These are phyloP conservation scores for Coilia nasus DNA, from an alignment of 2,797 vertebrate species.

Conservation along the genomic window DNA sequence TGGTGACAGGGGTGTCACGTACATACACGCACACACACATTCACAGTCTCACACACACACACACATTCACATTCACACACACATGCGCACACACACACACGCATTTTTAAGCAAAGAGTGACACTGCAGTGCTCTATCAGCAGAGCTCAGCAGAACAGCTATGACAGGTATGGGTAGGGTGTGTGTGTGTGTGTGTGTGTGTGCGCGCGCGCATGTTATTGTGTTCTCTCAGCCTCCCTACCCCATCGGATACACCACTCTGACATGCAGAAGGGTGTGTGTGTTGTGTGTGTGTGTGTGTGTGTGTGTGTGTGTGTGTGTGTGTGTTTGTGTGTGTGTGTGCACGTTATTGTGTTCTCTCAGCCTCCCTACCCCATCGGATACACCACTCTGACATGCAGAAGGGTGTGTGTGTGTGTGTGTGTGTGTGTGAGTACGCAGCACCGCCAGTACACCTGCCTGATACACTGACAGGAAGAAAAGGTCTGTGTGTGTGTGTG, in stretches of 20 bases:
- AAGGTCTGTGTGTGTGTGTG: too few relatives aligned
- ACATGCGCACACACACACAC: too few relatives aligned
- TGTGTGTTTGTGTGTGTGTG: constrained; percentile 7
- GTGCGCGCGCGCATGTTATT: background rate
- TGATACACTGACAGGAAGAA: too few relatives aligned
- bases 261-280: too few relatives aligned
- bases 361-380: background rate
- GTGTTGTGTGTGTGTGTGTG: background rate
- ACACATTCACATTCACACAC: background rate
- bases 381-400: too few relatives aligned
- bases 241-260: background rate
- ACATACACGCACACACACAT: constrained; percentile 4
- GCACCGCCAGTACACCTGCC: too few relatives aligned
- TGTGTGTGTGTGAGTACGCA: too few relatives aligned
- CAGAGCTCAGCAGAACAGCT: background rate
- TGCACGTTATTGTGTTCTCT: background rate
- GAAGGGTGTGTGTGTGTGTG: too few relatives aligned
- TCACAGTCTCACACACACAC: background rate
- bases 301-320: background rate
- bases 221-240: background rate
- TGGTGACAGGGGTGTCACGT: background rate
- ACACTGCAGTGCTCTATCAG: background rate
- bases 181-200: background rate
- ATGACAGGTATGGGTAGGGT: background rate
- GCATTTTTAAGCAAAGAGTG: background rate